Evolutionary conservation across 2,797 vertebrate species (phyloP).

Genomic region (Lacerta viridis): DNA sequence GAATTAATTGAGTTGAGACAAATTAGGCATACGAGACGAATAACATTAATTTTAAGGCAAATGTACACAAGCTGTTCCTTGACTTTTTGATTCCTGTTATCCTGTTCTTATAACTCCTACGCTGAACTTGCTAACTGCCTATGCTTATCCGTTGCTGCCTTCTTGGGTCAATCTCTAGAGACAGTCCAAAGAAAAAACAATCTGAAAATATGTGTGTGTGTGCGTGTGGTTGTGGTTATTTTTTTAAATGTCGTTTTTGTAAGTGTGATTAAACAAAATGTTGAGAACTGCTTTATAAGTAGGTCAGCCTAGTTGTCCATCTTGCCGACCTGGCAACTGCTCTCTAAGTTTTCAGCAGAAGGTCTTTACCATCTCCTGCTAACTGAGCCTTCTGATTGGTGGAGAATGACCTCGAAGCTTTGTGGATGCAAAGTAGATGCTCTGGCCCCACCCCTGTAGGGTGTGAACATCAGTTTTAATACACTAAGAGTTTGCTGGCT

Average conservation of each 20-base stretch:
- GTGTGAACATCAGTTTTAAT: not conserved
- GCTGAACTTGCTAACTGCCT: slow-evolving; percentile 1
- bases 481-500: not conserved
- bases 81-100: slow-evolving; percentile 42
- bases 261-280: not conserved
- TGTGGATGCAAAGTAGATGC: too few species aligned
- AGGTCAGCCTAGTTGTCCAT: not conserved
- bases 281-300: not conserved
- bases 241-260: not conserved
- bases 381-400: not conserved
- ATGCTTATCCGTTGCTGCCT: not conserved
- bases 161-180: not conserved
- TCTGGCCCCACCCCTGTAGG: not conserved
- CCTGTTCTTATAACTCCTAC: slow-evolving; percentile 32
- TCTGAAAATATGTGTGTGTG: not conserved
- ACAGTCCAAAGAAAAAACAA: not conserved
- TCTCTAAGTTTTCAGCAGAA: too few species aligned
- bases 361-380: not conserved
- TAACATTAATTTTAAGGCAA: slow-evolving; percentile 27
- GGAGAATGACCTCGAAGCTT: not conserved
- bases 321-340: not conserved
- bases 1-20: not conserved
- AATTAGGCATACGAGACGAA: slow-evolving; percentile 19
- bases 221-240: not conserved
- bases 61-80: slow-evolving; percentile 45